Conservation (phyloP, 2,113 vertebrate genomes). For the Antennarius striatus region DNA sequence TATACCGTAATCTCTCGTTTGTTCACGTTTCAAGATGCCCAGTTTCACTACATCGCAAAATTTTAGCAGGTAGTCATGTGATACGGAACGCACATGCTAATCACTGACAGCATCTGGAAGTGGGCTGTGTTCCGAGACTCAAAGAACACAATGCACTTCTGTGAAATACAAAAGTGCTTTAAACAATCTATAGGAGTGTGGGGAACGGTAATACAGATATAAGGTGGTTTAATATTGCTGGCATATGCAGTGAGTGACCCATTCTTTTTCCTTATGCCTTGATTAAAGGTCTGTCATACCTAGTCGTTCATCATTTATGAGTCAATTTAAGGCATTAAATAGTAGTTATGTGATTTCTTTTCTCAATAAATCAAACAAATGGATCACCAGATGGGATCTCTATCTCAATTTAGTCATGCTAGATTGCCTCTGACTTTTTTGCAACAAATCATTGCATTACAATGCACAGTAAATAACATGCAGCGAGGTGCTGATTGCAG, state of each 20-base stretch:
- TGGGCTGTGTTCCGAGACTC: too few species aligned
- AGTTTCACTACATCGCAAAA: too few species aligned
- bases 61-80: too few species aligned
- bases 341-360: conserved; percentile 56
- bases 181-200: too few species aligned
- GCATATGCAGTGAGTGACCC: conserved; percentile 36
- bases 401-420: conserved; percentile 36
- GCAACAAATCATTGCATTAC: conserved; percentile 35
- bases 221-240: conserved; percentile 20
- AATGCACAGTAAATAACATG: conserved; percentile 52
- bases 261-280: conserved; percentile 36
- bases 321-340: conserved; percentile 38
- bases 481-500: conserved; percentile 48
- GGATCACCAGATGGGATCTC: conserved; percentile 37
- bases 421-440: conserved; percentile 36
- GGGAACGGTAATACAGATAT: too few species aligned
- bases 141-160: too few species aligned
- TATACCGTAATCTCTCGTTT: too few species aligned
- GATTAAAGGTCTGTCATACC: conserved; percentile 55
- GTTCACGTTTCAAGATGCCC: too few species aligned
- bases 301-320: conserved; percentile 59
- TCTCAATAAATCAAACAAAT: conserved; percentile 55
- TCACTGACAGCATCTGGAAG: too few species aligned
- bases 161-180: too few species aligned
- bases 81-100: too few species aligned